Evolutionary conservation across 2,113 vertebrate genomes (phyloP).

Genomic region (Sarotherodon lohbergeri): DNA sequence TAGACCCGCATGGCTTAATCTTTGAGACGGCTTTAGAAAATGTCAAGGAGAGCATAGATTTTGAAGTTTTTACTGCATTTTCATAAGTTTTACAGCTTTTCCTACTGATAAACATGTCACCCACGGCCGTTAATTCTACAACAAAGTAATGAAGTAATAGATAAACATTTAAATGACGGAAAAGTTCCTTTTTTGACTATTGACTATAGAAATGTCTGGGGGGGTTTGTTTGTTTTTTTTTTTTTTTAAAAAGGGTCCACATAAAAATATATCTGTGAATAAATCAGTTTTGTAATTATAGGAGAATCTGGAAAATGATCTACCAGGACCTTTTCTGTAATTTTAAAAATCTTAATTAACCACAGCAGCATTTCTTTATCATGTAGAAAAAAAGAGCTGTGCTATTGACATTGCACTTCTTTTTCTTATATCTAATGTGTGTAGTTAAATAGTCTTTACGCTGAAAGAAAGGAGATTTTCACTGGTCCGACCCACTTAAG

Average conservation of each 20-base stretch:
- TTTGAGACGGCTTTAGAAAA: not conserved
- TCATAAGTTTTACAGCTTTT: not conserved
- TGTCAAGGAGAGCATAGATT: not conserved
- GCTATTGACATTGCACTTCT: not conserved
- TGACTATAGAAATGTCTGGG: not conserved
- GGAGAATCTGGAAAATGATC: not conserved
- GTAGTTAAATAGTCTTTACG: not conserved
- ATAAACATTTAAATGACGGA: not conserved
- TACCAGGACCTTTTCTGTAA: not conserved
- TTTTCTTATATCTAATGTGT: not conserved
- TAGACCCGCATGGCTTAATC: too few species aligned
- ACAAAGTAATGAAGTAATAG: not conserved
- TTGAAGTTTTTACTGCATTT: not conserved
- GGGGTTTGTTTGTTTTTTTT: rapidly evolving
- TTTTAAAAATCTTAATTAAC: not conserved
- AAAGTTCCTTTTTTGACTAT: not conserved
- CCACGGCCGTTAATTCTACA: rapidly evolving
- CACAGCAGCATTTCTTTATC: not conserved
- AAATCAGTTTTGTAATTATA: not conserved
- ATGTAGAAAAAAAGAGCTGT: not conserved
- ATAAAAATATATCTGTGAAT: not conserved
- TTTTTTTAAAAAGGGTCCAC: not conserved
- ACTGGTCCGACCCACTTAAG: not conserved
- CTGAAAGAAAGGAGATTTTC: not conserved
- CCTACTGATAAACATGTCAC: not conserved